A percentile compares a stretch with the other conserved stretches of the same genome.
Conservation (phyloP, 2,113 vertebrate genomes). For the Zosterops japonicus region DNA sequence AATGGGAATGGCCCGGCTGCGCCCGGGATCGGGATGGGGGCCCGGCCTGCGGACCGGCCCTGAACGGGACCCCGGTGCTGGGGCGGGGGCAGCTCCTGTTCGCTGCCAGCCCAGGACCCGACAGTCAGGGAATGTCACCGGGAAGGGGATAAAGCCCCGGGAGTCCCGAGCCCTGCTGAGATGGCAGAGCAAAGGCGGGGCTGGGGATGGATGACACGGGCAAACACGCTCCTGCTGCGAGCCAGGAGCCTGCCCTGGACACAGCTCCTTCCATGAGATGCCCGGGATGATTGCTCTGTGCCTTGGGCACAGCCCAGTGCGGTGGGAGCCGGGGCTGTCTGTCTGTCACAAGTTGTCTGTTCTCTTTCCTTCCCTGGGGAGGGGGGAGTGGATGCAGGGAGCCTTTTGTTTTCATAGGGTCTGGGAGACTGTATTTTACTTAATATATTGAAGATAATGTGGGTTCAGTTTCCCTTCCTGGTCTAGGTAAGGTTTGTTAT, state of each 20-base stretch:
- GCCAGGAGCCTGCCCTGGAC: not conserved
- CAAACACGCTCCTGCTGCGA: not conserved
- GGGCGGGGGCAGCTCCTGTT: not conserved
- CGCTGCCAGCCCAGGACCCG: not conserved
- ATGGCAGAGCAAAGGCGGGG: not conserved
- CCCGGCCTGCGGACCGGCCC: not conserved
- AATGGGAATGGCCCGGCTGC: not conserved
- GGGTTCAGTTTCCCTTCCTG: not conserved
- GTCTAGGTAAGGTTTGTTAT: not conserved
- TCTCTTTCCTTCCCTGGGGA: not conserved
- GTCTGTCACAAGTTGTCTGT: not conserved
- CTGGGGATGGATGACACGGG: not conserved
- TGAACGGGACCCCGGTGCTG: fast-evolving
- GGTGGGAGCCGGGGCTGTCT: not conserved
- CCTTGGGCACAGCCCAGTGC: not conserved
- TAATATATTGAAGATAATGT: not conserved
- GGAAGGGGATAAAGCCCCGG: not conserved
- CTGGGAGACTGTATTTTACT: not conserved
- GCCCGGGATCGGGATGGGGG: fast-evolving
- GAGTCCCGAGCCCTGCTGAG: not conserved
- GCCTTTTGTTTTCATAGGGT: not conserved
- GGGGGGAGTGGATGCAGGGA: not conserved
- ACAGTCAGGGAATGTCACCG: not conserved
- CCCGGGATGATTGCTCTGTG: not conserved
- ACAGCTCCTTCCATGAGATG: not conserved